phyloP scores from a whole-genome alignment of 2,797 vertebrate species.

The Apogon talboti region DNA sequence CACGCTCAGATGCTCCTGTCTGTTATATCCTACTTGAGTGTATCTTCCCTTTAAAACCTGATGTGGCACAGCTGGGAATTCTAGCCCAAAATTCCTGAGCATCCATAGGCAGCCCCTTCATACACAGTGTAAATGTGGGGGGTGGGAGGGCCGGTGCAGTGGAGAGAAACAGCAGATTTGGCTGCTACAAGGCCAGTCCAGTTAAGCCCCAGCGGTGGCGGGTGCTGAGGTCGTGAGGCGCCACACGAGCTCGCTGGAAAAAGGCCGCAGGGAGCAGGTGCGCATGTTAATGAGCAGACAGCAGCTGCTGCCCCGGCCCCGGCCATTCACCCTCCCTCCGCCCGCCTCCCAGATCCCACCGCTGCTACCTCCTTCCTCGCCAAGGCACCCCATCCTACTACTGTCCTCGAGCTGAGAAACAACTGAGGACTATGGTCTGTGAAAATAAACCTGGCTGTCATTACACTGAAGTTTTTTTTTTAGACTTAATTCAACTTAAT shows the following conservation, averaged over 20 bases:
- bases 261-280: slow-evolving; percentile 90
- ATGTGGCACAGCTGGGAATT: slow-evolving; percentile 21
- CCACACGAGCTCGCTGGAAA: slow-evolving; percentile 77
- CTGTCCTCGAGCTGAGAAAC: slow-evolving; percentile 26
- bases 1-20: too few species aligned
- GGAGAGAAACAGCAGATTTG: slow-evolving; percentile 23
- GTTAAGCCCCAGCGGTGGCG: slow-evolving; percentile 65
- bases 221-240: slow-evolving; percentile 77
- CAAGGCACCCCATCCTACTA: slow-evolving; percentile 46
- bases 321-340: slow-evolving; percentile 46
- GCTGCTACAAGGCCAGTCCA: slow-evolving; percentile 63
- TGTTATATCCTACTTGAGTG: too few species aligned
- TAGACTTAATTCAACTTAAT: not conserved
- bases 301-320: slow-evolving; percentile 86
- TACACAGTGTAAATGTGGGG: slow-evolving; percentile 16
- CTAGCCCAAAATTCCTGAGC: slow-evolving; percentile 20
- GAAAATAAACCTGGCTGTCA: not conserved
- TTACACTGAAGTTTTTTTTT: not conserved
- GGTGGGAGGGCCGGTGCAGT: not conserved
- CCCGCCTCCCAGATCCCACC: slow-evolving; percentile 42
- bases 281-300: slow-evolving; percentile 89
- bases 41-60: not conserved
- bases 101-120: slow-evolving; percentile 12
- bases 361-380: slow-evolving; percentile 67
- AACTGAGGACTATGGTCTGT: not conserved